Evolutionary conservation across 2,113 vertebrate species (phyloP), one percentile per base, ranked within the genome.

Genomic region (Platanista minor): DNA sequence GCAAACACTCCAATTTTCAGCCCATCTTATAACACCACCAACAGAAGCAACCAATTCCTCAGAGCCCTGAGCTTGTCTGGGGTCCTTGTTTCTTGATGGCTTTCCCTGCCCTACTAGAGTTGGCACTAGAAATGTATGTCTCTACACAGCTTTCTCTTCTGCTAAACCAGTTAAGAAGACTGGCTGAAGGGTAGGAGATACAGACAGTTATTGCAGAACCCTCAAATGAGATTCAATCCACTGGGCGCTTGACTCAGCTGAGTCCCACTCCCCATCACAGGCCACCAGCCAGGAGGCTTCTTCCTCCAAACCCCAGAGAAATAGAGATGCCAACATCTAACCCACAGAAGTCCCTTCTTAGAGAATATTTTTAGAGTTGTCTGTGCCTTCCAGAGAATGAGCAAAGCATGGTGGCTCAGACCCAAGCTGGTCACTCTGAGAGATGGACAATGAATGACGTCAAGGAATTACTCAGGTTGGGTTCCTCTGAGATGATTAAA

Each of bases 401-500:
- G 94, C 94, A 97, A 96, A 97, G 74, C 15, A 29, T 84, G 39
- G 46, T 98, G 97, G 96, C 97, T 64, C 71, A 27, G 87, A 71
- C 96, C 95, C 96, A 97, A 95, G 83, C 93, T 96, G 87, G 95
- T 72, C 92, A 89, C 57, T 97, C 95, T 91, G 92, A 96, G 59
- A 97, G 82, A 64, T 90, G 74, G 78, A 93, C 89, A 95, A 57
- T 62, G 87, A 96, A 90, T 98, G 97, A 98, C 96, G 87, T 98
- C 96, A 98, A 93, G 94, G 75, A 97, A 97, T 97, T 97, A 96
- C 96, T 97, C 97, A 97, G 96, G 95, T 97, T 93, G 82, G 97
- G 64, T 92, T 97, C 95, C 69, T 96, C 95, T 94, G 84, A 95
- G 69, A 95, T 97, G 75, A 97, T 97, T 97, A 97, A 96, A 97